Conservation (phyloP, 37 sponge, comb jelly and placozoan genomes). For the Hexactinellida sp. region DNA sequence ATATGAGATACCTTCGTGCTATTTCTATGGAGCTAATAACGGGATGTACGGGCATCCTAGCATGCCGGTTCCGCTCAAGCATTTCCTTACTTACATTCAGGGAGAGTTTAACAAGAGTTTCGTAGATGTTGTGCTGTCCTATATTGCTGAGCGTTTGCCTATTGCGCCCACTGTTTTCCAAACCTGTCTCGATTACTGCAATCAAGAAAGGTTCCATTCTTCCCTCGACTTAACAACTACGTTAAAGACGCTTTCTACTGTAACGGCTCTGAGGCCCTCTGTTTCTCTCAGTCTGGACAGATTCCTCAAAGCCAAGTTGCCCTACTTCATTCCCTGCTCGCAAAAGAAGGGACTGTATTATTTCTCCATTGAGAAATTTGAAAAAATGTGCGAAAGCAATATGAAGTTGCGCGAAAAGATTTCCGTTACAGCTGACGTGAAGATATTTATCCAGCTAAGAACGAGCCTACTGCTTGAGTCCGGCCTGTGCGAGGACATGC, state of each 20-base stretch:
- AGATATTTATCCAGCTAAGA: neutral
- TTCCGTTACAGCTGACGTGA: neutral
- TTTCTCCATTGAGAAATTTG: neutral
- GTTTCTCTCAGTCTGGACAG: neutral
- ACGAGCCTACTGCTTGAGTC: neutral
- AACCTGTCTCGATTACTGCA: neutral
- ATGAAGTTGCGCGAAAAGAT: neutral
- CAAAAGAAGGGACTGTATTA: neutral
- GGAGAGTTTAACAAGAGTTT: constrained; percentile 7
- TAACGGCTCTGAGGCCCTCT: neutral
- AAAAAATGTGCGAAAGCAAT: neutral
- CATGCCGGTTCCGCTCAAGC: neutral
- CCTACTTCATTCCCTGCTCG: neutral
- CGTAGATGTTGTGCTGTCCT: neutral
- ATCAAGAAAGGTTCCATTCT: neutral
- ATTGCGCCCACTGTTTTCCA: neutral
- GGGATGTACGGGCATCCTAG: neutral
- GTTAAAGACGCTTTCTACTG: neutral
- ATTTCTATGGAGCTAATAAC: neutral
- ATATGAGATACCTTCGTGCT: neutral
- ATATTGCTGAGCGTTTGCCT: neutral
- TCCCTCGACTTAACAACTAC: neutral
- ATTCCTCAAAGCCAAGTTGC: neutral
- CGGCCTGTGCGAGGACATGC: neutral
- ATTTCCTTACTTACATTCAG: neutral